Evolutionary conservation across 2,113 vertebrate genomes (phyloP).

Genomic region (Catharus fuscescens): DNA sequence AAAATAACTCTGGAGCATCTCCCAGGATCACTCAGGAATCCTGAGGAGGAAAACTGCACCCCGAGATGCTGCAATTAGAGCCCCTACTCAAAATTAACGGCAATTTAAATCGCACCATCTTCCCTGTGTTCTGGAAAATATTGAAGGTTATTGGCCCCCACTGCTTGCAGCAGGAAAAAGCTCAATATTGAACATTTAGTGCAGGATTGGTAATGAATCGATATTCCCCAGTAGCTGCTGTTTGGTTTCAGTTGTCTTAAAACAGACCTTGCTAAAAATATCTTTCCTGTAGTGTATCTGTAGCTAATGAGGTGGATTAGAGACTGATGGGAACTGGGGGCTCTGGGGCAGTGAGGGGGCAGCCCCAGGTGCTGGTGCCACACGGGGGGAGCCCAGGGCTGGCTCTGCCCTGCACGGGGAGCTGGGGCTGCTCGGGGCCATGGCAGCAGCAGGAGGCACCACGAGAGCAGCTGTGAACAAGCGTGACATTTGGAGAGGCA

Average conservation of each 20-base stretch:
- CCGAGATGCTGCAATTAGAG: background rate
- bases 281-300: conserved; percentile 50
- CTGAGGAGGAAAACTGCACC: background rate
- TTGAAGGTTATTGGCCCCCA: conserved; percentile 46
- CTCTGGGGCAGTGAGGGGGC: background rate
- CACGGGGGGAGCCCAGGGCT: background rate
- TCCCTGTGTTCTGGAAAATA: conserved; percentile 20
- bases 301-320: conserved; percentile 45
- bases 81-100: background rate
- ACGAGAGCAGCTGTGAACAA: background rate
- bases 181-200: conserved; percentile 32
- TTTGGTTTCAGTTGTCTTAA: conserved; percentile 60
- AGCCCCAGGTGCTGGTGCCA: background rate
- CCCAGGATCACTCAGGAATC: background rate
- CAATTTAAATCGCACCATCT: background rate
- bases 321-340: conserved; percentile 13
- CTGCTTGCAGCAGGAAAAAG: conserved; percentile 45
- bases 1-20: background rate
- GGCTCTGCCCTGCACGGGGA: background rate
- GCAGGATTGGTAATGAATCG: conserved; percentile 59
- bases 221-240: conserved; percentile 48
- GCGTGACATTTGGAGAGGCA: background rate
- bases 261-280: conserved; percentile 67
- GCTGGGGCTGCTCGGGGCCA: background rate
- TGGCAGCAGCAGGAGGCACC: background rate